Evolutionary conservation across 2,113 vertebrate species (phyloP), one percentile per base, ranked within the genome.

Genomic region (Mustela nigripes): DNA sequence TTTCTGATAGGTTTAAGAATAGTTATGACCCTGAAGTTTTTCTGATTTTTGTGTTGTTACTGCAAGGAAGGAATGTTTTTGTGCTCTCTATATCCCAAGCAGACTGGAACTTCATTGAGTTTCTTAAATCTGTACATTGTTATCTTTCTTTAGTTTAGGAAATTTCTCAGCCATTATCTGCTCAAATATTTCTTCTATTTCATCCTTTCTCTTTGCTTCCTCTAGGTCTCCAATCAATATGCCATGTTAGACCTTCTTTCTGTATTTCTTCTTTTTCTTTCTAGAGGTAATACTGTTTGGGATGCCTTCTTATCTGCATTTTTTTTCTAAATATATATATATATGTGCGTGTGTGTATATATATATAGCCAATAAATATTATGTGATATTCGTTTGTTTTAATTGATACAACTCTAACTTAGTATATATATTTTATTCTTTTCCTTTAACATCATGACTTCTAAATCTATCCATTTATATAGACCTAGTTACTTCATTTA

Each of bases 111-210:
- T 86, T 53, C n/a, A 42, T 16, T 80, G 22, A 3, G 24, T 62
- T 48, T 94, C 74, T 86, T 86, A 79, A 76, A 86, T 95, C 42
- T 90, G 11, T 86, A 60, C 14, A 48, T 93, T 69, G 12, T 60
- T 81, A 15, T 53, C 74, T 92, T 89, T 63, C 67, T 83, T 67
- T 22, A 33, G 24, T 87, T 90, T 89, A 50, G 63, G 87, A 62
- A 89, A 85, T 69, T 50, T 31, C 60, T 56, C 21, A 94, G 50
- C 74, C 14, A 11, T 65, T 22, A 60, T 91, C 62, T 87, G 33
- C 83, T 94, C 24, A 53, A 82, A 62, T 74, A 74, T 89, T 80
- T 62, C 63, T 89, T 94, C 11, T 86, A 11, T 10, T 82, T 78
- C 5, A 45, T 78, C 42, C 69, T 83, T 11, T 94, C 24, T 60